Evolutionary conservation across 2,797 vertebrate genomes (phyloP).

Genomic region (Lepus oiostolus): DNA sequence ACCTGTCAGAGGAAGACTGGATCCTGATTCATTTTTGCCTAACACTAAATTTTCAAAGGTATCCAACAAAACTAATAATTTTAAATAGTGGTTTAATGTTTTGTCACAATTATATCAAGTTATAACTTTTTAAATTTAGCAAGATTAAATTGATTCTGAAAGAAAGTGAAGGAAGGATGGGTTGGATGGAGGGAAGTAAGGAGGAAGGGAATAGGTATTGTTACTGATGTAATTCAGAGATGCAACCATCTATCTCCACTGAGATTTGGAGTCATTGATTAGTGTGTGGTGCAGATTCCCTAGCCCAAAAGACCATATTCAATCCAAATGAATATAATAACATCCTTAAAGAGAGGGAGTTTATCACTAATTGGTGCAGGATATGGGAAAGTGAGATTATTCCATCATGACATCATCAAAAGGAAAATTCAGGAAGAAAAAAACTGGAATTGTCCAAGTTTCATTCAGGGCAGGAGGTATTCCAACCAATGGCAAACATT

Average conservation of each 20-base stretch:
- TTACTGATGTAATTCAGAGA: not conserved
- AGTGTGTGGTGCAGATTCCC: not conserved
- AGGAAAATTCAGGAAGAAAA: constrained; percentile 43
- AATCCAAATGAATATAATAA: not conserved
- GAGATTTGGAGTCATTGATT: not conserved
- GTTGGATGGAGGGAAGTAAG: too few species aligned
- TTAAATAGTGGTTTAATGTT: constrained; percentile 26
- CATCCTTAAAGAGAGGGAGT: constrained; percentile 19
- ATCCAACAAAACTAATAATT: constrained; percentile 35
- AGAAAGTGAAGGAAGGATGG: not conserved
- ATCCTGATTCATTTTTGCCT: not conserved
- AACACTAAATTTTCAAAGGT: not conserved
- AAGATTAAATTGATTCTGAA: constrained; percentile 6
- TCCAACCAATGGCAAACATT: not conserved
- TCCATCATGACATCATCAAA: constrained; percentile 23
- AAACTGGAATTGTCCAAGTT: not conserved
- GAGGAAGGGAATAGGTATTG: not conserved
- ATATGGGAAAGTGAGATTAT: not conserved
- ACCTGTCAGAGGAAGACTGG: not conserved
- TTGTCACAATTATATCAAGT: not conserved
- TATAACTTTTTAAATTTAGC: constrained; percentile 33
- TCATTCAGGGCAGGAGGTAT: not conserved
- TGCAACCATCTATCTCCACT: not conserved
- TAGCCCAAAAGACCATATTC: constrained; percentile 14
- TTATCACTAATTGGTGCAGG: constrained; percentile 26